Conservation (phyloP, 2,797 vertebrate genomes). For the Amniataba percoides region DNA sequence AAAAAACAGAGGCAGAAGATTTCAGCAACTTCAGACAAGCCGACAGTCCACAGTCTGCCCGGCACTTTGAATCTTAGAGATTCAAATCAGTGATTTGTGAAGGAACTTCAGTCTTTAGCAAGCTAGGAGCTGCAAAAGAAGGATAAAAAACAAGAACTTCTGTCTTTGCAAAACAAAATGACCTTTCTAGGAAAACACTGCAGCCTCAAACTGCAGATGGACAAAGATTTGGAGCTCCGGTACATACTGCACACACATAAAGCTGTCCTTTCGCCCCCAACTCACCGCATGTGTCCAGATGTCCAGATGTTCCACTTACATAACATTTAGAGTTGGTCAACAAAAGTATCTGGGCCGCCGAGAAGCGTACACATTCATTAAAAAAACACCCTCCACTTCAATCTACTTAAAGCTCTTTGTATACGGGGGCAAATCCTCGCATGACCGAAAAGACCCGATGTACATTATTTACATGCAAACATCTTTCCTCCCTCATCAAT, state of each 20-base stretch:
- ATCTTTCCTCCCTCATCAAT: not conserved
- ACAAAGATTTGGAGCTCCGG: not conserved
- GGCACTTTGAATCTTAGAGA: not conserved
- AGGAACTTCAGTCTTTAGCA: no score
- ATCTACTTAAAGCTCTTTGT: conserved; percentile 20
- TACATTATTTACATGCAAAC: not conserved
- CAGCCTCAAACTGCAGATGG: not conserved
- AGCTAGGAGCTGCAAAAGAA: not conserved
- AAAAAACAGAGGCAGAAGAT: not conserved
- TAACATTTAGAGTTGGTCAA: conserved; percentile 41
- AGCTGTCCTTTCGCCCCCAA: conserved; percentile 9
- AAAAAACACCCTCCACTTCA: conserved; percentile 11
- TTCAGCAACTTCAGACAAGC: not conserved
- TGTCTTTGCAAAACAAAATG: not conserved
- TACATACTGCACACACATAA: not conserved
- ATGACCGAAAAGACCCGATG: not conserved
- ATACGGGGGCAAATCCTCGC: not conserved
- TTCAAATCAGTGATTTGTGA: not conserved
- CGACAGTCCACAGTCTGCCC: not conserved
- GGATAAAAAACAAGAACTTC: not conserved
- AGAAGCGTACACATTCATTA: conserved; percentile 4
- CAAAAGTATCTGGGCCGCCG: conserved; percentile 30
- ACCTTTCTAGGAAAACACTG: conserved; percentile 3
- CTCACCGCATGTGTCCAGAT: conserved; percentile 1
- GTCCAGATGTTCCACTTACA: conserved; percentile 54